Evolutionary conservation across 2,888 invertebrate species (phyloP), one percentile per base, ranked within the genome.

Genomic region (Chorisops tibialis): DNA sequence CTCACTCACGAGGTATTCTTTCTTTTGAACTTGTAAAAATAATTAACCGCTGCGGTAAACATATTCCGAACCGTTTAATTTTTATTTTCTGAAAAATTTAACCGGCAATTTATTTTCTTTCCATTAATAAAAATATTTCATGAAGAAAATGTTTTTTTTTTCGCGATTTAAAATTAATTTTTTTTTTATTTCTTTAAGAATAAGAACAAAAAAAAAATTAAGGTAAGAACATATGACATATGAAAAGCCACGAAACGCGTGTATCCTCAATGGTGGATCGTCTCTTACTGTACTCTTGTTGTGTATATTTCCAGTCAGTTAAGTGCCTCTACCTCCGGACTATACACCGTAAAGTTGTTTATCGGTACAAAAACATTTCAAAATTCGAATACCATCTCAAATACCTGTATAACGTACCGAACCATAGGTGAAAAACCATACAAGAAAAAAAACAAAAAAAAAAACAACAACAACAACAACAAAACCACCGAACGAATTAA

Each of bases 181-280:
- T 43, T 43, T 43, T 43, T 41, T 14, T 24, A 6, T 24, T 43
- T 43, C 56, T 43, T 41, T 14, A 39, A 24, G 54, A 56, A 45
- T 30, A 18, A 56, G 56, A 56, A 56, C 37, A 62, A 61, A 56
- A 56, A 43, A 30, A 30, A 30, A 51, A 63, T n/a, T n/a, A n/a
- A n/a, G 62, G 56, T 43, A 61, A 56, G 59, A 59, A 45, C 54
- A 54, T 35, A 48, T 51, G 38, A 41, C 63, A 64, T 58, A 41
- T 67, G 67, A 67, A 68, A 71, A 59, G 11, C 21, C 71, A 70
- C 71, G 71, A 72, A 75, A 75, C 76, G 75, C 77, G 75, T 78
- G 77, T 75, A 73, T 73, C 70, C 75, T 73, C 78, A 74, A 70
- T 73, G 74, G 73, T 73, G 74, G 77, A 72, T 76, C 73, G 74